Evolutionary conservation across 1,140 invertebrate genomes (phyloP), one percentile per base, ranked within the genome.

Genomic region (Drosophila bocqueti): DNA sequence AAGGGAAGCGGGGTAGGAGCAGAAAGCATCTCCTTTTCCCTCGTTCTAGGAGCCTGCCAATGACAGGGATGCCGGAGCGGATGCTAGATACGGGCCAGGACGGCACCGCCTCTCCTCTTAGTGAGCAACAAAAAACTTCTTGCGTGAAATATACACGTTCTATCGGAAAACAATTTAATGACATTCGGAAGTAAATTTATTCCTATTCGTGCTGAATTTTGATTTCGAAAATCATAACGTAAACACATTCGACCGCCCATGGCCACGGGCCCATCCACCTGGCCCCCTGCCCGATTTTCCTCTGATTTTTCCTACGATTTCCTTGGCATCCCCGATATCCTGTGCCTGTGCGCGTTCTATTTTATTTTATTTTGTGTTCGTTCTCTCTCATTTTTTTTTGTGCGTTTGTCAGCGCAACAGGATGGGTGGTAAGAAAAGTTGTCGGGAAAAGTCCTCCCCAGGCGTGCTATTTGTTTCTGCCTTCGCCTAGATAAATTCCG

Each of bases 151-250:
- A 85, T 90, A 89, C 85, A 89, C 87, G 80, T 91, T 91, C 81
- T 91, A 92, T 92, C 91, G 91, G 91, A 92, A 92, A 92, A 92
- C 84, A 89, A 92, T 92, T 92, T 92, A 92, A 92, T 92, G 91
- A 91, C 84, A 92, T 91, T 91, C 91, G 91, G 91, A 92, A 92
- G 91, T 92, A 89, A 91, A 92, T 92, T 90, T 89, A 92, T 91
- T 85, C 82, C 79, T 82, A 83, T 86, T 92, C 91, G 91, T 91
- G 91, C 82, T 92, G 91, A 92, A 92, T 92, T 92, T 89, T 92
- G 91, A 92, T 92, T 92, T 86, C 67, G 82, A 92, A 92, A 91
- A 86, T 92, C 90, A 92, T 90, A 92, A 90, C 90, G 79, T 85
- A 89, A 91, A 91, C 89, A 91, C 89, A 83, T 89, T 91, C 76